Evolutionary conservation across 2,113 vertebrate species (phyloP), one percentile per base, ranked within the genome.

Genomic region (Salvelinus fontinalis): DNA sequence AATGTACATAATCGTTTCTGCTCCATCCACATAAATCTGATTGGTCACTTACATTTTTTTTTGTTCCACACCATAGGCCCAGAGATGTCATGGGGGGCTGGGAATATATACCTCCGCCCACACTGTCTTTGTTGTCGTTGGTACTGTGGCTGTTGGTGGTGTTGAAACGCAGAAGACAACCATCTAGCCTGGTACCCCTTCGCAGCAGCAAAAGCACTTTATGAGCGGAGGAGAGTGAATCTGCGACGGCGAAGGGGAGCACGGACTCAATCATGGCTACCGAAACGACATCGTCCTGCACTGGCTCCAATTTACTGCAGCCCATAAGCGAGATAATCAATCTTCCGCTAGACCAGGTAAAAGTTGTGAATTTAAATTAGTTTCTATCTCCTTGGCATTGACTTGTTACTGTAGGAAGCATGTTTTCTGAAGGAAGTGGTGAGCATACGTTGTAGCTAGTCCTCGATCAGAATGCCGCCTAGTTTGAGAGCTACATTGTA

Each of bases 281-380:
- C 84, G 90, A 93, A 88, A 93, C 91, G 88, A 94, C 93, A 90
- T 94, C 88, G 81, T 88, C 94, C 70, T 94, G 94, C 85, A 98
- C 97, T 20, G 97, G 97, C 88, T 97, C 95, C 86, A 95, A 94
- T 88, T 91, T 98, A 84, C 88, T 98, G 91, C 95, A 96, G 92
- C 97, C 97, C 65, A 95, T 98, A 89, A 97, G 97, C 92, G 93
- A 95, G 78, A 95, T 96, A 57, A 94, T 97, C 84, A 96, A 94
- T 81, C 94, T 98, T 80, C 96, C 97, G 22, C 89, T 98, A 78
- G 97, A 98, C 88, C 96, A 98, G 97, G 96, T 97, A 95, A 80
- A 95, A 79, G 91, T 44, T 79, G 6, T 8, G 5, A 3, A 62
- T 62, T 20, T 57, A 2, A 20, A 20, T 11, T 22, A 0, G 7